Percentiles rank a stretch among this genome's conserved stretches.
Conservation (phyloP, 2,113 vertebrate genomes). For the Rhodinocichla rosea region DNA sequence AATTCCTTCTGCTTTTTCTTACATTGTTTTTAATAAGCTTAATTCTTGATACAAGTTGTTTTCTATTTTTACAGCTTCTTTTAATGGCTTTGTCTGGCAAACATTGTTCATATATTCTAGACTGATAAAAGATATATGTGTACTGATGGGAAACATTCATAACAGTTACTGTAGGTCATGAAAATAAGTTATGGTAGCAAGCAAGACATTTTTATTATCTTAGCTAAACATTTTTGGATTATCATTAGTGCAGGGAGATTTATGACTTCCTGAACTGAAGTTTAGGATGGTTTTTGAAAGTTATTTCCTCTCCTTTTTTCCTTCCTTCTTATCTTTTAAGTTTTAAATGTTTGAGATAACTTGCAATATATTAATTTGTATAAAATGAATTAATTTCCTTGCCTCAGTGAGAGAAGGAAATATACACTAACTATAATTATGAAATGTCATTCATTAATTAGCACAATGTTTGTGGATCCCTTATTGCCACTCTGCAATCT, state of each 20-base stretch:
- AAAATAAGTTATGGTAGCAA: slow-evolving; percentile 23
- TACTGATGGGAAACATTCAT: slow-evolving; percentile 43
- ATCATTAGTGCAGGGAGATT: not conserved
- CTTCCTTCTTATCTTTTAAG: not conserved
- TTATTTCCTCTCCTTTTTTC: not conserved
- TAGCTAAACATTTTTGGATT: slow-evolving; percentile 30
- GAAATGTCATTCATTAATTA: not conserved
- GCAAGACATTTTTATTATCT: slow-evolving; percentile 40
- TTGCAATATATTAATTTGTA: not conserved
- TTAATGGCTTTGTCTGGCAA: not conserved
- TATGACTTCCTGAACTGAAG: not conserved
- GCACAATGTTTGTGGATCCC: not conserved
- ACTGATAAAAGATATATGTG: not conserved
- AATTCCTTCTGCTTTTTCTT: not conserved
- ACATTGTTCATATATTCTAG: not conserved
- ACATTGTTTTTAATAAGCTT: not conserved
- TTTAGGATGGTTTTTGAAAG: not conserved
- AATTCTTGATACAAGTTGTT: not conserved
- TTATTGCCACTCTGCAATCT: not conserved
- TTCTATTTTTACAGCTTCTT: not conserved
- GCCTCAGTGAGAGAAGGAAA: not conserved
- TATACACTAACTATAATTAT: not conserved
- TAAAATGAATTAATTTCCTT: not conserved
- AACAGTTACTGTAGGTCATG: slow-evolving; percentile 9
- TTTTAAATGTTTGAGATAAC: not conserved